A percentile compares a stretch with the other conserved stretches of the same genome.
These are phyloP conservation scores for Pissodes strobi DNA, from an alignment of 1,140 invertebrate species.

Conservation along the genomic window DNA sequence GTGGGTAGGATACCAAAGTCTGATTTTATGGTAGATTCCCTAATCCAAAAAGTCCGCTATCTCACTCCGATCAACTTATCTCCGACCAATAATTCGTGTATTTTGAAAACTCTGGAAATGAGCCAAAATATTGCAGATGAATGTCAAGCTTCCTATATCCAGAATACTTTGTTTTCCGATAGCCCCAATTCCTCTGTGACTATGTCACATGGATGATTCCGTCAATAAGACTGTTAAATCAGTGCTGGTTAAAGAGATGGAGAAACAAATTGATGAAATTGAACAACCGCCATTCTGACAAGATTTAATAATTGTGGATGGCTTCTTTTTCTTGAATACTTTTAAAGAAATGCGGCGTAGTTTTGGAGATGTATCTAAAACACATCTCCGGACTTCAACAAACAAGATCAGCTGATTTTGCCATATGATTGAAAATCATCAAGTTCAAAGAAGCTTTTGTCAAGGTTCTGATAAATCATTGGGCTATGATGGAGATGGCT, in stretches of 20 bases:
- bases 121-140: slow-evolving; percentile 30
- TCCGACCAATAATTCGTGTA: too few species aligned
- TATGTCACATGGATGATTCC: slow-evolving; percentile 48
- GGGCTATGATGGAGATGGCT: background rate
- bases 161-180: slow-evolving; percentile 41
- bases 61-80: too few species aligned
- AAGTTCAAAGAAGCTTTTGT: too few species aligned
- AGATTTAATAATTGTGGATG: slow-evolving; percentile 32
- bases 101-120: slow-evolving; percentile 35
- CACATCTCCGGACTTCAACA: slow-evolving; percentile 7
- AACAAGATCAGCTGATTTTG: background rate
- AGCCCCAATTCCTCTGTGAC: slow-evolving; percentile 43
- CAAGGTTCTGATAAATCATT: background rate
- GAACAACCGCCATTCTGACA: slow-evolving; percentile 23
- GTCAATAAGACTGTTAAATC: slow-evolving; percentile 49
- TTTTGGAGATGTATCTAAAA: slow-evolving; percentile 16
- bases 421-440: background rate
- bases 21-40: too few species aligned
- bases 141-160: slow-evolving; percentile 15
- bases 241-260: slow-evolving; percentile 35
- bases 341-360: slow-evolving; percentile 9
- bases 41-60: slow-evolving; percentile 33
- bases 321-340: slow-evolving; percentile 18
- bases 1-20: slow-evolving; percentile 48
- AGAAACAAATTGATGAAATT: too few species aligned